Evolutionary conservation across 2,888 invertebrate species (phyloP).

Genomic region (Aromia moschata): DNA sequence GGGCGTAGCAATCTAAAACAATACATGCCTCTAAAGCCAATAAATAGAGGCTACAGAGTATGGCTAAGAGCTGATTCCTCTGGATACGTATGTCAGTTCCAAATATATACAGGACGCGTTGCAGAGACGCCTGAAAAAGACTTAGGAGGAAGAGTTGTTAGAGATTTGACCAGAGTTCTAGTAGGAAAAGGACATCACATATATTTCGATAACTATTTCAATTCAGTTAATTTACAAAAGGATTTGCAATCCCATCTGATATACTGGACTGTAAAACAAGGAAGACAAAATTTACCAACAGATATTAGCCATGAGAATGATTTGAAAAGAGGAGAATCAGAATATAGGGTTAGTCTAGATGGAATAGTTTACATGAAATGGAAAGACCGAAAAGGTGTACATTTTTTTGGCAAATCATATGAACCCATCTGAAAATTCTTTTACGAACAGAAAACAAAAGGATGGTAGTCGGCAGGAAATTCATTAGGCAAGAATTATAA

Average conservation of each 20-base stretch:
- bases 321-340: constrained; percentile 35
- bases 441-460: no score
- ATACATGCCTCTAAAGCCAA: constrained; percentile 33
- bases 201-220: constrained; percentile 43
- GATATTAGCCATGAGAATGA: constrained; percentile 31
- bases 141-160: constrained; percentile 35
- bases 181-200: constrained; percentile 32
- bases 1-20: constrained; percentile 32
- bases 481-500: no score
- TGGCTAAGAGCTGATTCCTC: constrained; percentile 26
- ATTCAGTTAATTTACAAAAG: constrained; percentile 28
- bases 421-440: no score
- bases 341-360: constrained; percentile 27
- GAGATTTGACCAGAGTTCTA: constrained; percentile 27
- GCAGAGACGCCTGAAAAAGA: constrained; percentile 28
- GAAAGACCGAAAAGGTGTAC: not conserved
- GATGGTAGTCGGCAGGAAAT: no score
- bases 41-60: constrained; percentile 35
- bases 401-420: no score
- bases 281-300: constrained; percentile 31
- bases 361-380: not conserved
- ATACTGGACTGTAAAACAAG: constrained; percentile 31
- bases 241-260: constrained; percentile 28
- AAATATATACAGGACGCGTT: constrained; percentile 31
- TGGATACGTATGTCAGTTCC: constrained; percentile 28